These are phyloP conservation scores for Etheostoma cragini DNA, from an alignment of 2,113 vertebrate genomes.

Conservation along the genomic window DNA sequence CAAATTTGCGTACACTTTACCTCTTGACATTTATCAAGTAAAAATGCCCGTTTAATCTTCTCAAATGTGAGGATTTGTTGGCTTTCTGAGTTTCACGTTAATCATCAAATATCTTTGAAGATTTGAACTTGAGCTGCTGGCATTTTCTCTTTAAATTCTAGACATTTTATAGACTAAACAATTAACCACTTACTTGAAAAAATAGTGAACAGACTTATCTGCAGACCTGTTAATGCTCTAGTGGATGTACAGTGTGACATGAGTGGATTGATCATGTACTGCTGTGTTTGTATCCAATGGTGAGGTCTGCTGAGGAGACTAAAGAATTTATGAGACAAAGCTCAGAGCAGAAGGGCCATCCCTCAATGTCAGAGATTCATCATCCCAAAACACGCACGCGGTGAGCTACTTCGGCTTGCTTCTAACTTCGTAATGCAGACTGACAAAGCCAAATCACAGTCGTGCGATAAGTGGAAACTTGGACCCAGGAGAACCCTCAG, in stretches of 20 bases:
- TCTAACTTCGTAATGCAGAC: slow-evolving; percentile 54
- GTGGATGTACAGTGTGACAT: slow-evolving; percentile 22
- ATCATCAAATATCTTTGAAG: neutral
- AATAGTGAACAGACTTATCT: neutral
- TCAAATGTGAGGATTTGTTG: neutral
- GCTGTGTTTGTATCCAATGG: slow-evolving; percentile 43
- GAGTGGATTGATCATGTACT: slow-evolving; percentile 49
- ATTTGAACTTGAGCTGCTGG: neutral
- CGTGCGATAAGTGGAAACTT: slow-evolving; percentile 32
- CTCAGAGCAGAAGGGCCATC: slow-evolving; percentile 66
- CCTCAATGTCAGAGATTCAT: slow-evolving; percentile 68
- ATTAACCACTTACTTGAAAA: neutral
- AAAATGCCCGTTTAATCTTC: no score
- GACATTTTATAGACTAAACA: neutral
- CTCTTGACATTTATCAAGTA: no score
- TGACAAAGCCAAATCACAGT: slow-evolving; percentile 57
- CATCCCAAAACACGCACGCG: slow-evolving; percentile 26
- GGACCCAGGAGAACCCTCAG: slow-evolving; percentile 43
- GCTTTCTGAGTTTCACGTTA: neutral
- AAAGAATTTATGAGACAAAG: slow-evolving; percentile 73
- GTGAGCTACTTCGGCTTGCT: slow-evolving; percentile 3
- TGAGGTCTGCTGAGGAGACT: slow-evolving; percentile 52
- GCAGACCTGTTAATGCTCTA: neutral
- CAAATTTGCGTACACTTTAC: no score
- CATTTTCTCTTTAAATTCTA: neutral